These are phyloP conservation scores for Diplosoma virens DNA, from an alignment of 23 tunicate species.

Conservation along the genomic window DNA sequence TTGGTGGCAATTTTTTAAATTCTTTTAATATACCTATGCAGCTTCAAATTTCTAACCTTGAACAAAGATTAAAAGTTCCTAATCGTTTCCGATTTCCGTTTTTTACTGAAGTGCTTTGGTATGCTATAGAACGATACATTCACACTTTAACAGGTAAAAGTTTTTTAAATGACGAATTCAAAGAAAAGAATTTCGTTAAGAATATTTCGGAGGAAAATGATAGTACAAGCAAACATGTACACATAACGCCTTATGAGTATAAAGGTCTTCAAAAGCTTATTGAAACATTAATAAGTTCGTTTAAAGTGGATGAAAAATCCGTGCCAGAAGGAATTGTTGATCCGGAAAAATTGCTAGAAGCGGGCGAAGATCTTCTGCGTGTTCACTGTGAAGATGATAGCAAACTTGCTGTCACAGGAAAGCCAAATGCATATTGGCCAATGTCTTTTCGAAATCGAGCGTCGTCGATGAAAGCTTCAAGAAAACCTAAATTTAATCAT, in stretches of 20 bases:
- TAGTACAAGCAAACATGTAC: conserved; percentile 27
- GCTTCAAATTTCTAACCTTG: conserved; percentile 80
- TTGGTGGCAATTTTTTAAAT: conserved; percentile 97
- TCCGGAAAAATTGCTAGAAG: conserved; percentile 34
- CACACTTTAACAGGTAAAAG: conserved; percentile 56
- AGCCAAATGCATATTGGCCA: conserved; percentile 78
- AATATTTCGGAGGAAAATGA: conserved; percentile 29
- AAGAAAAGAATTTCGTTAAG: conserved; percentile 29
- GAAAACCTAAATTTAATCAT: conserved; percentile 17
- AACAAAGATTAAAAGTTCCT: conserved; percentile 88
- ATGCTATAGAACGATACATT: conserved; percentile 72
- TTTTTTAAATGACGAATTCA: conserved; percentile 56
- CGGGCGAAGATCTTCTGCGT: conserved; percentile 55
- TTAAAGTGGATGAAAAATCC: conserved; percentile 14
- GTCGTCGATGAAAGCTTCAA: background rate
- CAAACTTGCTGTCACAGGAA: conserved; percentile 74
- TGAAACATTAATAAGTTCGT: conserved; percentile 15
- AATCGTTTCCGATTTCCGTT: conserved; percentile 88
- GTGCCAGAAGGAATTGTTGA: conserved; percentile 68
- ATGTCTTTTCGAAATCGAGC: background rate
- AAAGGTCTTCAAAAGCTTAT: conserved; percentile 68
- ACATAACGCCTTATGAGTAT: conserved; percentile 77
- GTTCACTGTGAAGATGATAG: conserved; percentile 68
- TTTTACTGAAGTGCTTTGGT: conserved; percentile 79
- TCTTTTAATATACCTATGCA: conserved; percentile 97